These are phyloP conservation scores for Schrankia costaestrigalis DNA, from an alignment of 2,888 invertebrate species.

Conservation along the genomic window DNA sequence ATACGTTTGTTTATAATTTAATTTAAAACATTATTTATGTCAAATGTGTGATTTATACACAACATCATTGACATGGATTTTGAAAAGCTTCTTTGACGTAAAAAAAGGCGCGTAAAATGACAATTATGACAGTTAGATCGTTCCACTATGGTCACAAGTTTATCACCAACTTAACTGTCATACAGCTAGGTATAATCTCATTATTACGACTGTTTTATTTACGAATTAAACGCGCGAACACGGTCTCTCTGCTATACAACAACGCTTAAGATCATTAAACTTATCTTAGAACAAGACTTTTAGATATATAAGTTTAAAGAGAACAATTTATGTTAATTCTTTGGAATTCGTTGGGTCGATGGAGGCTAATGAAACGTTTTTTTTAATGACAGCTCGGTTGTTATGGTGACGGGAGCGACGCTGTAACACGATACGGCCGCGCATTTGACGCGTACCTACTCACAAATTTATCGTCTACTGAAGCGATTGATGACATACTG, in stretches of 20 bases:
- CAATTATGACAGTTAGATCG: constrained; percentile 65
- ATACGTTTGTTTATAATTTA: constrained; percentile 26
- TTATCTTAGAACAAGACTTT: constrained; percentile 15
- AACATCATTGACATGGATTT: too few species aligned
- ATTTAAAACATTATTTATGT: too few species aligned
- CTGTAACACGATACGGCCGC: constrained; percentile 54
- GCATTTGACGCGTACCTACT: constrained; percentile 50
- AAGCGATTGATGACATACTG: constrained; percentile 68
- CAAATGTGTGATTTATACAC: too few species aligned
- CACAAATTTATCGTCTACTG: constrained; percentile 66
- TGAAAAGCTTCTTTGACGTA: too few species aligned
- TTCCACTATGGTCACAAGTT: constrained; percentile 56
- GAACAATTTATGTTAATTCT: constrained; percentile 27
- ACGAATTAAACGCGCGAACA: constrained; percentile 17
- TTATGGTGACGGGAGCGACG: constrained; percentile 42
- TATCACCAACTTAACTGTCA: constrained; percentile 50
- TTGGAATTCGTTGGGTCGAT: constrained; percentile 20
- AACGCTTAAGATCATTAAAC: constrained; percentile 8
- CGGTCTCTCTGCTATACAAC: constrained; percentile 6
- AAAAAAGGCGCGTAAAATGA: constrained; percentile 60
- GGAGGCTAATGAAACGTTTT: constrained; percentile 31
- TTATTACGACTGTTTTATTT: constrained; percentile 41
- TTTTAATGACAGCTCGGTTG: constrained; percentile 44
- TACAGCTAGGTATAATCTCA: too few species aligned
- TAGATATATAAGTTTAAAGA: constrained; percentile 16